Conservation (phyloP, 2,888 invertebrate genomes). For the Orthosia gracilis region DNA sequence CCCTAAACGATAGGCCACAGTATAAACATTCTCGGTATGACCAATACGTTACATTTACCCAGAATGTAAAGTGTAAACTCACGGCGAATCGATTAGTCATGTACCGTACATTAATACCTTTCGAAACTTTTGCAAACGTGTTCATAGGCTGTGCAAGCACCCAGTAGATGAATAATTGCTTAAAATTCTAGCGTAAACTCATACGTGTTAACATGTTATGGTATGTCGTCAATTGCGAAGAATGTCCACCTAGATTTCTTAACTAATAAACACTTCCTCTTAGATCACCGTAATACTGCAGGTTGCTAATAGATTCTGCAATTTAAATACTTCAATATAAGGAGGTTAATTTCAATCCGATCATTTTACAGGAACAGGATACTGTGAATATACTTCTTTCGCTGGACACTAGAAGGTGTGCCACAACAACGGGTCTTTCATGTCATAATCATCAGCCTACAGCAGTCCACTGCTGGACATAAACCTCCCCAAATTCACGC, state of each 20-base stretch:
- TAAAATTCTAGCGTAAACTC: slow-evolving; percentile 59
- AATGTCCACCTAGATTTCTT: slow-evolving; percentile 58
- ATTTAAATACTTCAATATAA: slow-evolving; percentile 3
- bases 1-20: slow-evolving; percentile 69
- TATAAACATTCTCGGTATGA: slow-evolving; percentile 55
- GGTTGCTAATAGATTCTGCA: slow-evolving; percentile 26
- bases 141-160: slow-evolving; percentile 41
- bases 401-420: background rate
- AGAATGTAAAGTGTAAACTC: slow-evolving; percentile 54
- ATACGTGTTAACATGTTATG: slow-evolving; percentile 50
- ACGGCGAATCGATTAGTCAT: slow-evolving; percentile 58
- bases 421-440: too few relatives aligned
- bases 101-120: slow-evolving; percentile 51
- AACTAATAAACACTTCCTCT: slow-evolving; percentile 59
- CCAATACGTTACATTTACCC: slow-evolving; percentile 61
- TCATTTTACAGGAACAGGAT: background rate
- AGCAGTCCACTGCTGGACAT: too few relatives aligned
- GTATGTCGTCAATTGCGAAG: slow-evolving; percentile 47
- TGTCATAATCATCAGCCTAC: too few relatives aligned
- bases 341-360: background rate
- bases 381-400: background rate
- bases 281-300: slow-evolving; percentile 26
- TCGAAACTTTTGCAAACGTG: slow-evolving; percentile 59
- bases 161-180: slow-evolving; percentile 48
- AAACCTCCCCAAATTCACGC: too few relatives aligned